A percentile compares a stretch with the other conserved stretches of the same genome.
phyloP scores from a whole-genome alignment of 1,140 invertebrate genomes.

The Schlechtendalia chinensis region DNA sequence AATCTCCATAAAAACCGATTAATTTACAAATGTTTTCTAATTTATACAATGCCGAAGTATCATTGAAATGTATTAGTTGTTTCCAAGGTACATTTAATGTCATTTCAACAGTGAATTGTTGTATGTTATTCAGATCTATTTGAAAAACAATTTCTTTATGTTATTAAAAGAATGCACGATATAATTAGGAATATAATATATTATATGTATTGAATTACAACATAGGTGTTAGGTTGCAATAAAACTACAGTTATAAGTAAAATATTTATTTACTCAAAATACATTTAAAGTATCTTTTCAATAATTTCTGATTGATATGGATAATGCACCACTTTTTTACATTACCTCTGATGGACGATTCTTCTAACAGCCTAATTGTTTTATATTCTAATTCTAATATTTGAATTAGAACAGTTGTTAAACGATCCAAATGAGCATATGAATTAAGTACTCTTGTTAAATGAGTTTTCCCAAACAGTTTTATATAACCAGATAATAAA shows the following conservation, averaged over 20 bases:
- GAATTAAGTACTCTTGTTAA: conserved; percentile 60
- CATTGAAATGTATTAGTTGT: conserved; percentile 60
- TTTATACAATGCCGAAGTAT: conserved; percentile 58
- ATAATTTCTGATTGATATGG: background rate
- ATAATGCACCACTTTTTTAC: background rate
- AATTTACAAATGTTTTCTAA: conserved; percentile 58
- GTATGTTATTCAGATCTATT: conserved; percentile 18
- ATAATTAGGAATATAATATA: too few relatives aligned
- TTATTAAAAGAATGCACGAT: background rate
- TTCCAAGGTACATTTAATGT: conserved; percentile 58
- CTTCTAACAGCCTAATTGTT: conserved; percentile 60
- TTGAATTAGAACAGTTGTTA: conserved; percentile 55
- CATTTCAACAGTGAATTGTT: background rate
- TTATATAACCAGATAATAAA: conserved; percentile 64
- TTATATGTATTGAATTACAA: too few relatives aligned
- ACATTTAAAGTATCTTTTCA: background rate
- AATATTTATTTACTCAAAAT: background rate
- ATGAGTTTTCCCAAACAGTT: conserved; percentile 60
- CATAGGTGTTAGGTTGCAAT: too few relatives aligned
- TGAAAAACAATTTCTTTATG: too few relatives aligned
- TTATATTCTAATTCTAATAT: conserved; percentile 53
- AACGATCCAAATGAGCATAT: conserved; percentile 58
- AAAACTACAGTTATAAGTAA: background rate
- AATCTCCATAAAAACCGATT: conserved; percentile 60
- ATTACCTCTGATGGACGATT: conserved; percentile 59